phyloP scores from a whole-genome alignment of 1,140 invertebrate genomes.

The Drosophila setifemur region DNA sequence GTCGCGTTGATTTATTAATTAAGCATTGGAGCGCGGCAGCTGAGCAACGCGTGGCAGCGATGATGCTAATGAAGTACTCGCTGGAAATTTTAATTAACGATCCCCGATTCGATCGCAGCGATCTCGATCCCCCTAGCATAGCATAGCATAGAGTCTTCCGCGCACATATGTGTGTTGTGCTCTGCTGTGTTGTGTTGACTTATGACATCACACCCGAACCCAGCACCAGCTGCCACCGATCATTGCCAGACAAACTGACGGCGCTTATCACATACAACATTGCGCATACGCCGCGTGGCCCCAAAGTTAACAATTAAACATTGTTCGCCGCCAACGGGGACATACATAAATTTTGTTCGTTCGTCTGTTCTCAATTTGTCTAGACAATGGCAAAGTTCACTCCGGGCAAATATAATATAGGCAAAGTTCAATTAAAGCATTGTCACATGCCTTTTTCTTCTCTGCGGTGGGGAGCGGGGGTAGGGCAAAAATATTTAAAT shows the following conservation, averaged over 20 bases:
- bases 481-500: constrained; percentile 1
- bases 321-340: constrained; percentile 41
- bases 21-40: constrained; percentile 70
- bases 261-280: constrained; percentile 51
- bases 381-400: constrained; percentile 79
- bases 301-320: constrained; percentile 51
- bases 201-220: constrained; percentile 70
- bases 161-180: constrained; percentile 37
- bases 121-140: too few species aligned
- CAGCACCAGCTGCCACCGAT: constrained; percentile 36
- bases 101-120: constrained; percentile 60
- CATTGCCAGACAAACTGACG: constrained; percentile 68
- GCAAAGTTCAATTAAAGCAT: constrained; percentile 69
- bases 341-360: constrained; percentile 41
- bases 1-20: constrained; percentile 82
- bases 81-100: constrained; percentile 77
- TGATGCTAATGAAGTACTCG: constrained; percentile 76
- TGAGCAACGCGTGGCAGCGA: constrained; percentile 65
- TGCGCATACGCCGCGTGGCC: constrained; percentile 67
- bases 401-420: constrained; percentile 42
- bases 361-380: constrained; percentile 70
- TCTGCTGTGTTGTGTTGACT: too few species aligned
- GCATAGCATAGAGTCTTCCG: constrained; percentile 36
- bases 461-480: too few species aligned
- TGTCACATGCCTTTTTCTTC: constrained; percentile 58